A percentile compares a stretch with the other conserved stretches of the same genome.
phyloP scores from a whole-genome alignment of 30 jellyfish, hydroid and myxozoan genomes.

The Turritopsis rubra region DNA sequence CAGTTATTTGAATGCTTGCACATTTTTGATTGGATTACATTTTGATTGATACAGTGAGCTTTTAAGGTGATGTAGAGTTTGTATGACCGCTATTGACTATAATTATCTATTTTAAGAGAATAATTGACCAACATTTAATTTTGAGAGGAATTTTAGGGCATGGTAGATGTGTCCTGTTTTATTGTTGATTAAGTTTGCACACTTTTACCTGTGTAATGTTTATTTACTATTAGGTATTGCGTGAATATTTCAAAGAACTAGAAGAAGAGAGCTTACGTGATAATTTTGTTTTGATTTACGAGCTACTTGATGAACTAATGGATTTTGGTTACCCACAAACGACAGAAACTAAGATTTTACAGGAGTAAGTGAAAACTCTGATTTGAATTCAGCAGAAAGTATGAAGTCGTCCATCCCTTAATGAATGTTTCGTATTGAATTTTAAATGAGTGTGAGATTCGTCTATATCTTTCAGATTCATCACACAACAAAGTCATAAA shows the following conservation, averaged over 20 bases:
- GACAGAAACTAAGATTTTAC: constrained; percentile 92
- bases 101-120: too few relatives aligned
- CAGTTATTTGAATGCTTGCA: too few relatives aligned
- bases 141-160: too few relatives aligned
- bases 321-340: constrained; percentile 99
- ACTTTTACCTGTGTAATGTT: not conserved
- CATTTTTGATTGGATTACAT: too few relatives aligned
- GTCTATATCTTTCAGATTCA: constrained; percentile 43
- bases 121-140: too few relatives aligned
- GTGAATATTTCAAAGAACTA: constrained; percentile 84
- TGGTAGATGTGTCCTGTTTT: not conserved
- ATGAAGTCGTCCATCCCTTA: too few relatives aligned
- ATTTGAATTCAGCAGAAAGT: too few relatives aligned
- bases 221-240: constrained; percentile 44
- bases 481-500: constrained; percentile 97
- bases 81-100: too few relatives aligned
- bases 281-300: constrained; percentile 87
- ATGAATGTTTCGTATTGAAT: not conserved
- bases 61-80: too few relatives aligned
- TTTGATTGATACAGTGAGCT: too few relatives aligned
- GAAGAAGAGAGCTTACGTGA: constrained; percentile 97
- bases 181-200: not conserved
- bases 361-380: constrained; percentile 60
- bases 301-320: constrained; percentile 88
- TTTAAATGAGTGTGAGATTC: not conserved